Evolutionary conservation across 2,888 invertebrate genomes (phyloP).

Genomic region (Troglohyphantes excavatus): DNA sequence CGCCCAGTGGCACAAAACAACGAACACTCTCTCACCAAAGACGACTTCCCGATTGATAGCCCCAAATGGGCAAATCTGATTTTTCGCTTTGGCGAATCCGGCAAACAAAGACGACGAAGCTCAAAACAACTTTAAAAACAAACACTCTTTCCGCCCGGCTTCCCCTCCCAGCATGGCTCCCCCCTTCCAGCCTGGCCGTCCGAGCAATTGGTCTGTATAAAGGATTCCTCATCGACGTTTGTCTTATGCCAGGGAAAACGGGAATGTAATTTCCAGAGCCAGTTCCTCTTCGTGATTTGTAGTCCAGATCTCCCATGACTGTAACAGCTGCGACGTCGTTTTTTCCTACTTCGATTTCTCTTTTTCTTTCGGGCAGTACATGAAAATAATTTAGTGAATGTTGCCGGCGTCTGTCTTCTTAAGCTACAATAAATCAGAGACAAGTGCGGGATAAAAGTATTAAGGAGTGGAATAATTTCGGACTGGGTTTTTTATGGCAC

Average conservation of each 20-base stretch:
- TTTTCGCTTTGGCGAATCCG: conserved; percentile 1
- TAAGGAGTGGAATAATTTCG: conserved; percentile 51
- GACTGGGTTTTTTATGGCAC: no score
- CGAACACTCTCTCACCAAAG: not conserved
- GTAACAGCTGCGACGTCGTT: conserved; percentile 54
- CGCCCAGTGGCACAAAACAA: not conserved
- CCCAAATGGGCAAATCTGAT: conserved; percentile 5
- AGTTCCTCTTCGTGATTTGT: conserved; percentile 60
- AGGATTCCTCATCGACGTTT: conserved; percentile 40
- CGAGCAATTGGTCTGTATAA: conserved; percentile 48
- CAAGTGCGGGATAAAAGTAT: conserved; percentile 49
- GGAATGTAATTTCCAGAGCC: conserved; percentile 65
- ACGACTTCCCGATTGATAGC: not conserved
- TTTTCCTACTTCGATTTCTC: conserved; percentile 36
- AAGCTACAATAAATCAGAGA: conserved; percentile 60
- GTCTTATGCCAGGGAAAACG: conserved; percentile 23
- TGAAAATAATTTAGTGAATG: conserved; percentile 65
- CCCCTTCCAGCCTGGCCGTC: not conserved
- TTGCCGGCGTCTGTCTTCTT: conserved; percentile 42
- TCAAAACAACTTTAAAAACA: not conserved
- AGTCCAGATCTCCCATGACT: conserved; percentile 59
- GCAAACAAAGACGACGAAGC: conserved; percentile 6
- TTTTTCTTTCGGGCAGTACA: conserved; percentile 22
- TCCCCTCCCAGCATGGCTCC: not conserved
- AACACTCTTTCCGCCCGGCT: conserved; percentile 10